Evolutionary conservation across 2,797 vertebrate genomes (phyloP).

Genomic region (Chrysocyon brachyurus): DNA sequence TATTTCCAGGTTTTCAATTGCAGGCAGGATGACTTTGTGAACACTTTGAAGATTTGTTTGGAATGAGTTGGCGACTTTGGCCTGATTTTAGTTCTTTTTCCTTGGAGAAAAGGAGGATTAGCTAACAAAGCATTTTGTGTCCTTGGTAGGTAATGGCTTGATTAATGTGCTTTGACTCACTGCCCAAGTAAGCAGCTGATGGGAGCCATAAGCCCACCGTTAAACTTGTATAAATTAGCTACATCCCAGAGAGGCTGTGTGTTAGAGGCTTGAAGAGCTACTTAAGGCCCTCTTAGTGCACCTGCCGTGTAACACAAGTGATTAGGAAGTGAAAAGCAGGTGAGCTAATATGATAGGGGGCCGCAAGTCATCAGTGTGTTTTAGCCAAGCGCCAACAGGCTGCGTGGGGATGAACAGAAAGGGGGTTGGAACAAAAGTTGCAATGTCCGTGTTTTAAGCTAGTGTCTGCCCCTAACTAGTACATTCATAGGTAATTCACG

Average conservation of each 20-base stretch:
- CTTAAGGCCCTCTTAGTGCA: neutral
- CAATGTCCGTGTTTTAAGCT: neutral
- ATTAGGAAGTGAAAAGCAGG: neutral
- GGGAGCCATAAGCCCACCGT: neutral
- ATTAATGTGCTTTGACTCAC: constrained; percentile 40
- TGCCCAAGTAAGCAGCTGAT: constrained; percentile 48
- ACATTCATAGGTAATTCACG: neutral
- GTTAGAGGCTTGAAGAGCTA: neutral
- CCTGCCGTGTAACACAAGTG: neutral
- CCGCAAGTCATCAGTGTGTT: accelerated
- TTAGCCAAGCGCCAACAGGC: neutral
- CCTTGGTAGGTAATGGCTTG: neutral
- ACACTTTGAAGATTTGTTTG: constrained; percentile 15
- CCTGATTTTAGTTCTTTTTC: constrained; percentile 42
- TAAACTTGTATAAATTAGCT: constrained; percentile 1
- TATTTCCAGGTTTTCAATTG: neutral
- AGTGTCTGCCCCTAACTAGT: neutral
- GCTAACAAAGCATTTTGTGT: constrained; percentile 34
- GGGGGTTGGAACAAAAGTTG: neutral
- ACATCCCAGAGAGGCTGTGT: neutral
- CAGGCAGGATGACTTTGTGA: constrained; percentile 16
- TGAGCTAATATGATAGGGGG: neutral
- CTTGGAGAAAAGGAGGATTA: constrained; percentile 42
- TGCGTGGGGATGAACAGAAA: neutral
- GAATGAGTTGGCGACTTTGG: constrained; percentile 41